These are phyloP conservation scores for Emydocephalus ijimae DNA, from an alignment of 2,113 vertebrate species.

Conservation along the genomic window DNA sequence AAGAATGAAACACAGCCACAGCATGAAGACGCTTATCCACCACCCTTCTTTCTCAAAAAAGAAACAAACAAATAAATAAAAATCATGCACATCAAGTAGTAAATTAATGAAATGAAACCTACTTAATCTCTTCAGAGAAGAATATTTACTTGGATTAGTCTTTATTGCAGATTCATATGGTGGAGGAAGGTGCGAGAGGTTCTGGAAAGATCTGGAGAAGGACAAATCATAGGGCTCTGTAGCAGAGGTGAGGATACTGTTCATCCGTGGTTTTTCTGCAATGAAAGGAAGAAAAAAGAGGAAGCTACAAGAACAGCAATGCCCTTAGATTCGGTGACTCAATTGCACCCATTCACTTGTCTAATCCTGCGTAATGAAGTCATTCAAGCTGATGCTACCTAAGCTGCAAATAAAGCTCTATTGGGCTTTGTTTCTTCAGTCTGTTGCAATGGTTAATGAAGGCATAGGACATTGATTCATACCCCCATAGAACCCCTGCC, in stretches of 20 bases:
- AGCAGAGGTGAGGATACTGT: conserved; percentile 95
- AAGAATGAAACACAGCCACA: neutral
- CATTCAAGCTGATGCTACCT: neutral
- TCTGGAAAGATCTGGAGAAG: conserved; percentile 98
- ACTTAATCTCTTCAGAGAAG: conserved; percentile 97
- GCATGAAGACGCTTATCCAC: neutral
- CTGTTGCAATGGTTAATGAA: neutral
- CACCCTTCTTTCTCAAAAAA: neutral
- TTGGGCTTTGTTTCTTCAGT: neutral
- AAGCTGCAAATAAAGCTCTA: neutral
- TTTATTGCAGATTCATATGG: conserved; percentile 95
- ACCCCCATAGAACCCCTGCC: fast-evolving
- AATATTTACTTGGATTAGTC: conserved; percentile 93
- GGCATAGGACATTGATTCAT: neutral
- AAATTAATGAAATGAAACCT: conserved; percentile 70
- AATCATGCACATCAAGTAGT: neutral
- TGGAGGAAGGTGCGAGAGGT: conserved; percentile 93
- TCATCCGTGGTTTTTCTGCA: conserved; percentile 91
- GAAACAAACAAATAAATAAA: neutral
- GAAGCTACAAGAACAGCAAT: neutral
- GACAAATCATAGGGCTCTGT: conserved; percentile 97
- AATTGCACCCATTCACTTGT: neutral
- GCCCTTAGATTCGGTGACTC: neutral
- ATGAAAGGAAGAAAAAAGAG: conserved; percentile 28
- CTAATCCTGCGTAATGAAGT: fast-evolving